Evolutionary conservation across 2,888 invertebrate species (phyloP).

Genomic region (Charanyca ferruginea): DNA sequence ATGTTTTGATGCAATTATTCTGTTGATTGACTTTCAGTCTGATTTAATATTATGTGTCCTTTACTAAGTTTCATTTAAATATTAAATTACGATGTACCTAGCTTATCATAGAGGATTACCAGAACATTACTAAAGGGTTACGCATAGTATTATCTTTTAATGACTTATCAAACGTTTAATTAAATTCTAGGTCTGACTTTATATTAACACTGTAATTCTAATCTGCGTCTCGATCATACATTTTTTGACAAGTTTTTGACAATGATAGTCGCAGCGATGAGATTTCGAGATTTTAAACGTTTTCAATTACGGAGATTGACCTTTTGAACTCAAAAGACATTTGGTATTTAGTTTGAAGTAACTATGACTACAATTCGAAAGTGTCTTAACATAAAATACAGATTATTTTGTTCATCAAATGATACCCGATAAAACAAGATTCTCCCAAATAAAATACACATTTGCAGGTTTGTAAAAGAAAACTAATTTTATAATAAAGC

Average conservation of each 20-base stretch:
- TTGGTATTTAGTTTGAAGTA: background rate
- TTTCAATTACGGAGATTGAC: too few species aligned
- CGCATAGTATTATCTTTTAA: slow-evolving; percentile 7
- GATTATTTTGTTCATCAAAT: background rate
- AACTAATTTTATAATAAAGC: slow-evolving; percentile 4
- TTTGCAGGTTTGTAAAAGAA: background rate
- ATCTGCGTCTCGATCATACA: too few species aligned
- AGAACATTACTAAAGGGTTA: background rate
- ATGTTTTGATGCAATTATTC: too few species aligned
- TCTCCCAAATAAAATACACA: background rate
- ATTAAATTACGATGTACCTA: background rate
- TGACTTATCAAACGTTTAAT: slow-evolving; percentile 1
- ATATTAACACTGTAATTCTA: too few species aligned
- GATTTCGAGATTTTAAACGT: too few species aligned
- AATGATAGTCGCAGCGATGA: too few species aligned
- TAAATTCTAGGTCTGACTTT: background rate
- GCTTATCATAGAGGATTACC: background rate
- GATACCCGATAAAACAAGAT: background rate
- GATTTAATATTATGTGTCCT: background rate
- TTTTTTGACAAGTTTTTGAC: too few species aligned
- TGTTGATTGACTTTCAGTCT: background rate
- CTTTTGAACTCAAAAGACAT: background rate
- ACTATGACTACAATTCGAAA: background rate
- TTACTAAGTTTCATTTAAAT: background rate
- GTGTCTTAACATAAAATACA: background rate